phyloP scores from a whole-genome alignment of 2,113 vertebrate species.

The Oxyura jamaicensis region DNA sequence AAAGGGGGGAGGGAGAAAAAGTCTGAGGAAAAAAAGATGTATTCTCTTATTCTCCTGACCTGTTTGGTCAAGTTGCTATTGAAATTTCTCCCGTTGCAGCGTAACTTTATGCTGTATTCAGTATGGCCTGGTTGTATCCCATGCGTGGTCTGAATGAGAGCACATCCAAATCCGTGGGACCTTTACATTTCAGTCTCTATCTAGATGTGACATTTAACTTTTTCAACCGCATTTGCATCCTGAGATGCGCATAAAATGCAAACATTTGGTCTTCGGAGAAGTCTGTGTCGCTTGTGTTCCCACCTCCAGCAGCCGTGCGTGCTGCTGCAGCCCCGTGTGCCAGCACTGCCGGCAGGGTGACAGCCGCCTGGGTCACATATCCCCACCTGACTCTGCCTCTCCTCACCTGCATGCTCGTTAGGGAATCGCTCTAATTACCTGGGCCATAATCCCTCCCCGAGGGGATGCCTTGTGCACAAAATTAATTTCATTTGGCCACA shows the following conservation, averaged over 20 bases:
- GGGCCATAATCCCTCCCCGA: constrained; percentile 18
- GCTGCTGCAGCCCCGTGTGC: accelerated
- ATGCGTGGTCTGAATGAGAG: not conserved
- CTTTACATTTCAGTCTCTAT: constrained; percentile 5
- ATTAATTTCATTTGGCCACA: constrained; percentile 40
- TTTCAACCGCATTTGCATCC: not conserved
- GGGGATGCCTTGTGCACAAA: not conserved
- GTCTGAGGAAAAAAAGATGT: not conserved
- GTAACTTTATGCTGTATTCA: not conserved
- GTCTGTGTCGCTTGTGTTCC: not conserved
- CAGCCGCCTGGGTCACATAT: not conserved
- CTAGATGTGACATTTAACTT: not conserved
- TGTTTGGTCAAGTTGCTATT: not conserved
- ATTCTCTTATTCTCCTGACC: not conserved
- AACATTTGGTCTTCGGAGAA: not conserved
- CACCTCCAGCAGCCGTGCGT: not conserved
- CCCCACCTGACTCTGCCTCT: not conserved
- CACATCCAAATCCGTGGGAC: constrained; percentile 26
- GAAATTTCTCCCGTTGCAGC: not conserved
- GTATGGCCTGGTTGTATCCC: not conserved
- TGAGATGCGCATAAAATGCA: not conserved
- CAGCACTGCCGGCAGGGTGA: accelerated
- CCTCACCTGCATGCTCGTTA: not conserved
- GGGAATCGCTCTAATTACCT: constrained; percentile 4
- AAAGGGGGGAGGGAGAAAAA: not conserved